A percentile compares a stretch with the other conserved stretches of the same genome.
phyloP scores from a whole-genome alignment of 2,797 vertebrate genomes.

The Jordanella pulchra region DNA sequence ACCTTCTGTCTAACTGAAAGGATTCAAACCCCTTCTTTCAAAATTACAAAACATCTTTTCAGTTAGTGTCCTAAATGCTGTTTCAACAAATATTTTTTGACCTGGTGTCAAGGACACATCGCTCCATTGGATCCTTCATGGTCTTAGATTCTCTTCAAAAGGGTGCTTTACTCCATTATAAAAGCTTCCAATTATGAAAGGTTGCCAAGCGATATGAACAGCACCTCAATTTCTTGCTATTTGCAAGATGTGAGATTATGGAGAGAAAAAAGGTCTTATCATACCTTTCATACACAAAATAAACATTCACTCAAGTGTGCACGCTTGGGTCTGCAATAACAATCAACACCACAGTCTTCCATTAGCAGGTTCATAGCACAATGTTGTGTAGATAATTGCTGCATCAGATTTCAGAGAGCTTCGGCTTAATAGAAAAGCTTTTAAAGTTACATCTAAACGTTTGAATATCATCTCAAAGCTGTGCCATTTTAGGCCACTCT shows the following conservation, averaged over 20 bases:
- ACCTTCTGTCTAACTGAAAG: conserved; percentile 62
- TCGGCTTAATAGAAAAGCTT: conserved; percentile 61
- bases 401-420: conserved; percentile 37
- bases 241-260: conserved; percentile 55
- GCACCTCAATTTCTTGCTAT: conserved; percentile 70
- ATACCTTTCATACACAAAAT: conserved; percentile 28
- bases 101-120: conserved; percentile 56
- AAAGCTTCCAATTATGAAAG: conserved; percentile 71
- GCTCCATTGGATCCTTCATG: conserved; percentile 54
- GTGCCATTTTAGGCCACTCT: conserved; percentile 24
- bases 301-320: conserved; percentile 26
- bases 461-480: conserved; percentile 47
- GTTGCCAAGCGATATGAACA: conserved; percentile 78
- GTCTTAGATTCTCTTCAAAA: conserved; percentile 57
- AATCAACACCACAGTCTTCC: conserved; percentile 26
- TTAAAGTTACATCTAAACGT: conserved; percentile 51
- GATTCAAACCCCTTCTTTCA: conserved; percentile 52
- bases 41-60: conserved; percentile 54
- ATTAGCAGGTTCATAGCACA: conserved; percentile 33
- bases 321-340: conserved; percentile 26
- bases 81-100: conserved; percentile 64
- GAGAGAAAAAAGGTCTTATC: conserved; percentile 30
- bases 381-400: conserved; percentile 26
- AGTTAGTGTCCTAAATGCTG: conserved; percentile 50
- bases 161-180: conserved; percentile 65